phyloP scores from a whole-genome alignment of 2,888 invertebrate genomes.

The Nomada hirtipes region DNA sequence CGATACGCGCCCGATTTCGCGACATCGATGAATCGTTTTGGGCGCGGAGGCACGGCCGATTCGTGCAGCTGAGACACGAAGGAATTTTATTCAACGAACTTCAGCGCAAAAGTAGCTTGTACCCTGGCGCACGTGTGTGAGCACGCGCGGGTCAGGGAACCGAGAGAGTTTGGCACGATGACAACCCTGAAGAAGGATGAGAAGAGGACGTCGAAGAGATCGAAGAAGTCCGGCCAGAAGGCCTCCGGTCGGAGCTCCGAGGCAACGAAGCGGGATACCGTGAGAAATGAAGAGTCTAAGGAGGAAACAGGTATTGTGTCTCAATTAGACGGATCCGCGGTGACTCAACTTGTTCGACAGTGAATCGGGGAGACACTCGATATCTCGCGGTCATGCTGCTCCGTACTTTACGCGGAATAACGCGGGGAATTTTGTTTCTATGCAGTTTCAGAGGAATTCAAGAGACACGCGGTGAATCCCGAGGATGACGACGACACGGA shows the following conservation, averaged over 20 bases:
- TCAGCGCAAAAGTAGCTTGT: background rate
- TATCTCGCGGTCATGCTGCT: no score
- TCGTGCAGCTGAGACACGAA: background rate
- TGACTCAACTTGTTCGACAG: no score
- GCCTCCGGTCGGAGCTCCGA: conserved; percentile 34
- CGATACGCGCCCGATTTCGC: background rate
- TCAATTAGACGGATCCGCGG: no score
- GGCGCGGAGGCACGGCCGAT: conserved; percentile 14
- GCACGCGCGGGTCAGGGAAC: background rate
- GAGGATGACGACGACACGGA: background rate
- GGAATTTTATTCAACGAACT: background rate
- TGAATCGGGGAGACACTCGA: no score
- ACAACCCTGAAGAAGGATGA: conserved; percentile 76
- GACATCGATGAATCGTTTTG: conserved; percentile 21
- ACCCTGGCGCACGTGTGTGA: background rate
- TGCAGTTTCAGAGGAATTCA: background rate
- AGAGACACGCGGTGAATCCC: background rate
- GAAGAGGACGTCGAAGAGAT: conserved; percentile 69
- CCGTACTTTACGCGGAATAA: no score
- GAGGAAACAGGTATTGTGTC: conserved; percentile 68
- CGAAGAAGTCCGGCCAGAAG: conserved; percentile 62
- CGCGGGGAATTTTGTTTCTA: no score
- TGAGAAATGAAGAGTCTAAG: conserved; percentile 41
- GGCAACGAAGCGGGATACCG: conserved; percentile 27
- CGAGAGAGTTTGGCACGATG: conserved; percentile 39